A percentile compares a stretch with the other conserved stretches of the same genome.
Evolutionary conservation across 1,140 invertebrate genomes (phyloP).

Genomic region (Drosophila dunni): DNA sequence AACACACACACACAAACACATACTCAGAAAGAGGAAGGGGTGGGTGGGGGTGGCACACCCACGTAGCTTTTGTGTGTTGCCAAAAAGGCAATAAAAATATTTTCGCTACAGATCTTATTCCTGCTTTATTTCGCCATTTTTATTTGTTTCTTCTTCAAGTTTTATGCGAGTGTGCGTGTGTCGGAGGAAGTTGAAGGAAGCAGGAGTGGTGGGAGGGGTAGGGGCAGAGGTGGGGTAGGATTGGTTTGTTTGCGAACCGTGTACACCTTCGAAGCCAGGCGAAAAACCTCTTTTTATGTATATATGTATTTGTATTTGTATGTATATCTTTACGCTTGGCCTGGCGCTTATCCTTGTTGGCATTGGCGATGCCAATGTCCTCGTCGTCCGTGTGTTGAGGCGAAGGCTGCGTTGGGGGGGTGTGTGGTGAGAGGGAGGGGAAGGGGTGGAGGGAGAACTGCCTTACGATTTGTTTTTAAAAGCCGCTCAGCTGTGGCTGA

Average conservation of each 20-base stretch:
- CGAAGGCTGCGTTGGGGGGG: neutral
- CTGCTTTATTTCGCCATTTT: conserved; percentile 82
- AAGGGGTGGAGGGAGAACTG: conserved; percentile 36
- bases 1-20: conserved; percentile 23
- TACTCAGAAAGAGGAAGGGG: neutral
- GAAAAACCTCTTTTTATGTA: conserved; percentile 67
- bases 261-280: conserved; percentile 50
- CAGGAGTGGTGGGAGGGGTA: conserved; percentile 23
- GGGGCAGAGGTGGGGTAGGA: conserved; percentile 1
- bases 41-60: conserved; percentile 27
- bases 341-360: conserved; percentile 62
- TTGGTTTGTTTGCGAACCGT: conserved; percentile 64
- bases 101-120: conserved; percentile 82
- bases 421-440: neutral
- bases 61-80: conserved; percentile 53
- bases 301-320: neutral
- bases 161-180: conserved; percentile 38
- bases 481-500: conserved; percentile 82
- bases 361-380: conserved; percentile 35
- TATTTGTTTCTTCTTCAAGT: conserved; percentile 73
- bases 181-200: neutral
- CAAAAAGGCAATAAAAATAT: conserved; percentile 83
- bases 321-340: conserved; percentile 68
- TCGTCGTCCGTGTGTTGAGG: conserved; percentile 18
- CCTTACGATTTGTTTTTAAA: conserved; percentile 82